Base-by-base conservation (phyloP, 2,113 vertebrate species). In the Micromys minutus region DNA sequence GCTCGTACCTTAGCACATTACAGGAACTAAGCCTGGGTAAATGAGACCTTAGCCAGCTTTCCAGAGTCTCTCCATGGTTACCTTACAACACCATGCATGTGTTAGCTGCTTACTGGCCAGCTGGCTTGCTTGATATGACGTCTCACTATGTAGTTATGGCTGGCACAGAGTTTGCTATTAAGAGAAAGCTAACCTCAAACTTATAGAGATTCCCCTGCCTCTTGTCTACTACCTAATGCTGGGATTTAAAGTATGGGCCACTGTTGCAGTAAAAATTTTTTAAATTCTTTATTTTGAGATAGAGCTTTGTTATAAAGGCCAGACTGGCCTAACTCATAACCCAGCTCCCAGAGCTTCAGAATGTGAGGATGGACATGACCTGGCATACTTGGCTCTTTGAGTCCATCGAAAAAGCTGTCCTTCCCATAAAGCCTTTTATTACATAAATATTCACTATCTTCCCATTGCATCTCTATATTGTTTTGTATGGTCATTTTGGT, bases 401-500 rank as follows among this genome's bases (percentile, higher is more conserved):
- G 34, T 55, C 47, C 19, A 39, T 55, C 65, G 36, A 34, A 55
- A 57, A 76, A 90, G 77, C 74, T 86, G 3, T 81, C 42, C 39
- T 91, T 96, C 63, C n/a, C 39, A 8, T 90, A 52, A 87, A 96
- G 69, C 57, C 50, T 84, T 96, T 96, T 88, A 45, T 80, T 88
- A 65, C 19, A 81, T 50, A 93, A 74, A 2, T 67, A n/a, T 94
- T 93, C 16, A 45, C 45, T 22, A 11, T 75, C 34, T 36, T 91
- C 86, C 19, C 31, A 39, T 92, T 91, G 22, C 81, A 65, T 87
- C 91, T 6, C 21, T 7, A 6, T 83, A 80, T 71, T 24, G 76
- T 95, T 94, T 96, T 94, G 59, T 85, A 52, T 76, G 57, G 87
- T 92, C 92, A 67, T 67, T 52, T 92, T 93, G 45, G 52, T 94